phyloP scores from a whole-genome alignment of 2,113 vertebrate genomes.

The Climacteris rufus region DNA sequence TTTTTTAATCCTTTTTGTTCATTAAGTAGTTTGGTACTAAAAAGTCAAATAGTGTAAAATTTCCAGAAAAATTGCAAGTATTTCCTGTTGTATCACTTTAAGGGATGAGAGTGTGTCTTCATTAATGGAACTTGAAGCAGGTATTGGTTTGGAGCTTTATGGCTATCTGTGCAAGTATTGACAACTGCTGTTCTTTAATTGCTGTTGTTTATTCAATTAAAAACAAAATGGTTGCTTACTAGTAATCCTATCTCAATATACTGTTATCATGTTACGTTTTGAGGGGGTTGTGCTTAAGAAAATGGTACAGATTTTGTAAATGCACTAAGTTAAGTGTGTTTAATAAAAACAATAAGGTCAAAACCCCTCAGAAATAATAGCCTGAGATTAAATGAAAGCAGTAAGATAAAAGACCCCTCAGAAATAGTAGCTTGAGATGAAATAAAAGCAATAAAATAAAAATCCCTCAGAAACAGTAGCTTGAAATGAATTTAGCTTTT shows the following conservation, averaged over 20 bases:
- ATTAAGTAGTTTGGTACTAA: background rate
- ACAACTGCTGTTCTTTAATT: background rate
- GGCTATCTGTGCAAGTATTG: background rate
- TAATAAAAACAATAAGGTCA: background rate
- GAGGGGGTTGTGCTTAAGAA: background rate
- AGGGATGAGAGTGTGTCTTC: background rate
- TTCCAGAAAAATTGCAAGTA: background rate
- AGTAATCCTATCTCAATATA: background rate
- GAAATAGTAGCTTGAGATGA: background rate
- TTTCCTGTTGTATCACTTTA: background rate
- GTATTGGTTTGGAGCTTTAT: background rate
- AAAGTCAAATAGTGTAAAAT: background rate
- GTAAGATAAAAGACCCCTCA: background rate
- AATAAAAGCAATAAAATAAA: background rate
- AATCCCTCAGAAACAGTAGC: background rate
- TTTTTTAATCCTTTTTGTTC: background rate
- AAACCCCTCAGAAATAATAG: background rate
- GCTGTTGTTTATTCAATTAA: background rate
- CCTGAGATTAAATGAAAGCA: background rate
- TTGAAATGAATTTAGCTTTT: background rate
- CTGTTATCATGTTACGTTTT: background rate
- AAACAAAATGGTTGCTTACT: background rate
- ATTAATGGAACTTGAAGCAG: background rate
- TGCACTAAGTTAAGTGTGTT: background rate
- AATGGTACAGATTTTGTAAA: background rate